Evolutionary conservation across 2,888 invertebrate genomes (phyloP), one percentile per base, ranked within the genome.

Genomic region (Andrena haemorrhoa): DNA sequence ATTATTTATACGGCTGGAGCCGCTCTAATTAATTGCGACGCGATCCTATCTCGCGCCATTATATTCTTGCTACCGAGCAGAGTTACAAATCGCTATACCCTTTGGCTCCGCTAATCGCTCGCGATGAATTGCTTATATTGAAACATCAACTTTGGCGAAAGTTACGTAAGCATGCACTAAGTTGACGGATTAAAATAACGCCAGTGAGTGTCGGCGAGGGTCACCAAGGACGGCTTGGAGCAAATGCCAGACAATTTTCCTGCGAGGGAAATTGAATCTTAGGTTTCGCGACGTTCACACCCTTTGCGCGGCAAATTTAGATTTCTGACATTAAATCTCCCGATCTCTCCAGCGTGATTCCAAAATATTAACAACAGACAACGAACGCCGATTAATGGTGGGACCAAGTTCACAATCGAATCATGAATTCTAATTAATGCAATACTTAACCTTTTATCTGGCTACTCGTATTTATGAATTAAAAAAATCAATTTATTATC

Each of bases 1-100:
- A 82, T 79, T 82, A 63, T 58, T 73, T 71, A 49, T 68, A 74
- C 58, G 29, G 6, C 47, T 29, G 31, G 70, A 72, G 75, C 20
- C 58, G 58, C 8, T 60, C 20, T 73, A 83, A 83, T 79, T 86
- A 85, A 79, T 82, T 70, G 51, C 66, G 56, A 65, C 79, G 35
- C 60, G 74, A 79, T 83, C 31, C 53, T 74, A 82, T 82, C 80
- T 53, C 6, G 41, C 2, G 58, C 5, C 41, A 56, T 66, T 63
- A 69, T 33, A 64, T 73, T 29, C 58, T 82, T 61, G 53, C 61
- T 63, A n/a, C 56, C 41, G 16, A 53, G 12, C 23, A 56, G 65
- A 49, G 16, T 31, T 58, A 70, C 41, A 56, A 64, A 81, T 23
- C 51, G 8, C 53, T 35, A 41, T 16, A 0, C 10, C n/a, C n/a